Evolutionary conservation across 1,140 invertebrate species (phyloP), one percentile per base, ranked within the genome.

Genomic region (Nasonia longicornis): DNA sequence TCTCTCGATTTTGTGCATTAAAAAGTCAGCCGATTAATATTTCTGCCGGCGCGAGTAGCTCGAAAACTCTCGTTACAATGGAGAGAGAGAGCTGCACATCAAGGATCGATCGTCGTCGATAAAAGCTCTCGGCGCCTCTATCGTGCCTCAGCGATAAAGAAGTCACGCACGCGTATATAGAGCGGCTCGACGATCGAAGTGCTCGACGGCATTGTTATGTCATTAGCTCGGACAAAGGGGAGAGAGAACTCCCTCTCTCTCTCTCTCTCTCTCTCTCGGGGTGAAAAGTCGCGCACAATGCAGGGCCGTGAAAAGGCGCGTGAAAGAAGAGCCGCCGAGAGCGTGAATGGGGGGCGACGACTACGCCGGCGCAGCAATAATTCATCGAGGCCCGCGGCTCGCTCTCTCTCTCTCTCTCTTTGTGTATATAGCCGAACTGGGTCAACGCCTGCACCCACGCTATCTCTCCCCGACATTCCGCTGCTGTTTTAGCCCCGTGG

Each of bases 181-280:
- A 58, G 20, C 16, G 48, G 48, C 26, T 26, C 16, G 52, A 16
- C 20, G 52, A 58, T 67, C 66, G 66, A 67, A 67, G 29, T 29
- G 29, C 29, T 31, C 64, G 64, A 16, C 45, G 12, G 16, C 58
- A 38, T 64, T 76, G 35, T 63, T 63, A 31, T 20, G 31, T 64
- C 52, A 76, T 76, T 64, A 42, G 26, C 52, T n/a, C 29, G 74
- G 58, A 64, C 58, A 76, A 76, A 16, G 20, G 58, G 26, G 14
- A 14, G 66, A 10, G 66, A 31, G 22, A 67, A 67, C 26, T 58
- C 20, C 2, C 20, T 58, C 52, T n/a, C 20, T 16, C 48, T 52
- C 48, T 14, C 12, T 52, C 52, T 58, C 52, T n/a, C 20, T 16
- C 14, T 14, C 52, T 58, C 52, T n/a, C 20, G 52, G 52, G 52